A percentile compares a stretch with the other conserved stretches of the same genome.
phyloP scores from a whole-genome alignment of 1,140 invertebrate species.

The Hypsibius dujardini region DNA sequence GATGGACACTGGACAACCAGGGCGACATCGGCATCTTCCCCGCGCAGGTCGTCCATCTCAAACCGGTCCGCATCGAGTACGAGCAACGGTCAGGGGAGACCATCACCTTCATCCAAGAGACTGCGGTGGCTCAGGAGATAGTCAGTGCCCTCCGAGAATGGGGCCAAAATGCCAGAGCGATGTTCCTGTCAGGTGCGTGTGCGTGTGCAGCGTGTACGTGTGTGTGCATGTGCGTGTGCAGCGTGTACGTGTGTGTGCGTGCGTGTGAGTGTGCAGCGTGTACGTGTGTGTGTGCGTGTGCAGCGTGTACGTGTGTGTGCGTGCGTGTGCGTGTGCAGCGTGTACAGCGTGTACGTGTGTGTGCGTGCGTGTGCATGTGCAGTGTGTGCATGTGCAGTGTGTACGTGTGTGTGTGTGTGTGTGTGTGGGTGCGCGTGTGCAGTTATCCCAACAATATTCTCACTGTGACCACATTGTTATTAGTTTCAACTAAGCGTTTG shows the following conservation, averaged over 20 bases:
- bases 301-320: too few species aligned
- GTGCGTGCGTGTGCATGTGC: neutral
- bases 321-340: too few species aligned
- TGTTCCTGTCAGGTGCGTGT: neutral
- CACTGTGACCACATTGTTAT: too few species aligned
- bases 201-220: conserved; percentile 3
- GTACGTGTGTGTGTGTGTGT: neutral
- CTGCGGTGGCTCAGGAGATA: neutral
- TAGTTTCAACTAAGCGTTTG: too few species aligned
- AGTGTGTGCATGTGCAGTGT: neutral
- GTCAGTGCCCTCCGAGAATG: neutral
- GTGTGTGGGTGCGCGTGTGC: too few species aligned
- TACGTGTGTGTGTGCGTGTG: too few species aligned
- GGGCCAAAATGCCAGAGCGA: neutral
- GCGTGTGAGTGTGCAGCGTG: too few species aligned
- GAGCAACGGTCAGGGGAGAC: neutral
- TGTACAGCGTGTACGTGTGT: too few species aligned
- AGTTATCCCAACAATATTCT: too few species aligned
- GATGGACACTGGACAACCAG: neutral
- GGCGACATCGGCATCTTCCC: neutral
- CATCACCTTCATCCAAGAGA: neutral
- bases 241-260: too few species aligned
- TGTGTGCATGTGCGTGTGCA: too few species aligned
- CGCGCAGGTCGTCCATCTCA: neutral
- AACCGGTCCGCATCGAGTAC: neutral